Base-by-base conservation (phyloP, 1,140 invertebrate genomes). In the Neuroterus valhalla region DNA sequence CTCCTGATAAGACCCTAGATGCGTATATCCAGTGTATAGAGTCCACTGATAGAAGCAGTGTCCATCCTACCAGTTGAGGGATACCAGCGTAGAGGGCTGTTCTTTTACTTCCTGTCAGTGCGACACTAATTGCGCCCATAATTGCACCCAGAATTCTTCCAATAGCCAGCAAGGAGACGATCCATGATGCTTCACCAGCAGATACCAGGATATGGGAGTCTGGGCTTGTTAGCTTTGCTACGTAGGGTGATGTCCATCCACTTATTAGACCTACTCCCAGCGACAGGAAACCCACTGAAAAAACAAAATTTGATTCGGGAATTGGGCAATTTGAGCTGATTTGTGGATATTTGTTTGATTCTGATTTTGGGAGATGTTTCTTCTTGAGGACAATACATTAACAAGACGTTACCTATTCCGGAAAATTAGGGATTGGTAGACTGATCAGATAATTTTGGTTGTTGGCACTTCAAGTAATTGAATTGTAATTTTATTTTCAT, bases 41-140 rank as follows among this genome's bases (percentile, higher is more conserved):
- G 55, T 84, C 84, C 3, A 91, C 89, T 69, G 91, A 82, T 14
- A 26, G 3, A 15, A 62, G 8, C 15, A 68, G 11, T 38, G 93
- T 83, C 93, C 93, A 95, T 23, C 93, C 92, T 1, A 93, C 75
- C 21, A 92, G 89, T 81, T 93, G 92, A 0, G 92, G 93, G 6
- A 94, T 78, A 0, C 92, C 89, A 0, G 92, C 90, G 2, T 93
- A 76, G 0, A 93, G 85, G 0, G 95, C 89, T 0, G 94, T 92
- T 55, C 82, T 90, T 88, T 94, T 95, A 44, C 94, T 90, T 2
- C 95, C 95, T 31, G 93, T 87, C 69, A 86, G 89, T 78, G 92
- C 91, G 8, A 87, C 80, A 6, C 80, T 19, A 8, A 85, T 43
- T 26, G 86, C 82, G 4, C 86, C 88, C 0, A 83, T 10, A 21